Base-by-base conservation (phyloP, 2,888 invertebrate species). In the Acronicta alni region DNA sequence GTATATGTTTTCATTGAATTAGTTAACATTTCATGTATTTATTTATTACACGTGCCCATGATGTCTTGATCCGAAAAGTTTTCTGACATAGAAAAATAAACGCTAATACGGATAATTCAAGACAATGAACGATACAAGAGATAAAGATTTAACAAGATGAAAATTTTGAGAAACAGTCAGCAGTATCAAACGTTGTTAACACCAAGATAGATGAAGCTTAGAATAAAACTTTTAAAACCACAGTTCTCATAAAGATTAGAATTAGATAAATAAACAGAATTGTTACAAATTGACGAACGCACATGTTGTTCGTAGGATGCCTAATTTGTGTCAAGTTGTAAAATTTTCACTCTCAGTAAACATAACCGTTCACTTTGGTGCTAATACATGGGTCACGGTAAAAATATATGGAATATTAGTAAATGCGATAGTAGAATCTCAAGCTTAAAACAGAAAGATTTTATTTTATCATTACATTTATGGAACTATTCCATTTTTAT, bases 341-440 rank as follows among this genome's bases (percentile, higher is more conserved):
- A 86, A 85, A 85, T 84, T 85, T 87, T 87, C 87, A 87, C 89
- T 88, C 81, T 88, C 85, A 67, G 77, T 84, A 85, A 87, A 87
- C 78, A 85, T 60, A 72, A 53, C 76, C 73, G 77, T 76, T 82
- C 72, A 81, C 75, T 78, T 64, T 44, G 57, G 53, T 58, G 63
- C 64, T 60, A 72, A 53, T 66, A 64, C 26, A 37, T 39, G 16
- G 70, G 68, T 74, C 67, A 69, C 60, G 57, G 56, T 69, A 72
- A 77, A 72, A 59, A 57, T 53, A 55, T 54, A 46, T 54, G 54
- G 46, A 55, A 60, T 62, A 16, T 41, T 55, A 52, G 48, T 57
- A 59, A 70, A 67, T 49, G 45, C 41, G 55, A 23, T 48, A 54
- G 44, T 42, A 62, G 30, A 30, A 30, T 12, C 10, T 30, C 30